Evolutionary conservation across 2,797 vertebrate genomes (phyloP), one percentile per base, ranked within the genome.

Genomic region (Aulostomus chinensis): DNA sequence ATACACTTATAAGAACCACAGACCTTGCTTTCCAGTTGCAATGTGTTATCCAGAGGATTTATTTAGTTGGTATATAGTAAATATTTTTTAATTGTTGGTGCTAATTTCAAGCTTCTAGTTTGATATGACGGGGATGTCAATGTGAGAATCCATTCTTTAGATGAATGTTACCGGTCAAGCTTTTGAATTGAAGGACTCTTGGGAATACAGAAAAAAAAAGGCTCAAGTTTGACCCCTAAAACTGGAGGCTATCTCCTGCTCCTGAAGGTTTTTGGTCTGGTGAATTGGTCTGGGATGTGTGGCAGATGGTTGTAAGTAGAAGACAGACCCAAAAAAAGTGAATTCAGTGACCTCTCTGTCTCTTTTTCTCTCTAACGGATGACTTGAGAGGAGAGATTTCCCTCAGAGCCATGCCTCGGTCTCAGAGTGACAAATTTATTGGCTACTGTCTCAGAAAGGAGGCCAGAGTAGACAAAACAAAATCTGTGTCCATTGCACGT

Each of bases 321-420:
- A 32, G 54, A 55, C 29, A 34, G 47, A 49, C 14, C 17, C 11
- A 37, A 33, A 39, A 22, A 25, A 9, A 26, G 28, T 57, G 33
- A 74, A 67, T n/a, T n/a, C n/a, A n/a, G n/a, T n/a, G n/a, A n/a
- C n/a, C n/a, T n/a, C n/a, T n/a, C n/a, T n/a, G n/a, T n/a, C n/a
- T n/a, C n/a, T n/a, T n/a, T 58, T 12, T 56, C 33, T 51, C 58
- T 70, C 35, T 15, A 62, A 61, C 25, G n/a, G 64, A 58, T 63
- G 63, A 80, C 77, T 69, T 78, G 57, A 68, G 60, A 51, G 26
- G 28, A 53, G 60, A 70, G 58, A 58, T 58, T 60, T 72, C 73
- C 78, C 51, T 67, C 17, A 49, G 61, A 73, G 72, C 50, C 4
- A 35, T 40, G 21, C 59, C 50, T 64, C 31, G 37, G 65, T 78